Evolutionary conservation across 2,888 invertebrate genomes (phyloP), one percentile per base, ranked within the genome.

Genomic region (Periphyllus acericola): DNA sequence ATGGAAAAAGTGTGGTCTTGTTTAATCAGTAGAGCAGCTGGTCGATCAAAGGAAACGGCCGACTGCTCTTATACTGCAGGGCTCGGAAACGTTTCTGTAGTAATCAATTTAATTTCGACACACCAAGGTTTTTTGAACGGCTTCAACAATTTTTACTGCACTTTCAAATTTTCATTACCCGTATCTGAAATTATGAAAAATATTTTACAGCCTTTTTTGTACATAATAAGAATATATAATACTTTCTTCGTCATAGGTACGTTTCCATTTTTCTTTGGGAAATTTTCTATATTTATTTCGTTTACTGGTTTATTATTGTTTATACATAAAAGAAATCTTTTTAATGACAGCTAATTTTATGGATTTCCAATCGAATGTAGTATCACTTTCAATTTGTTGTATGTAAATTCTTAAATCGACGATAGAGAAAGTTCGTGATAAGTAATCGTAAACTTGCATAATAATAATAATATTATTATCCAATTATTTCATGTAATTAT

Each of bases 11-110:
- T 46, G 87, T 81, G 80, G 80, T 74, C 29, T 87, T 87, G 80
- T 87, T 81, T 81, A 87, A 87, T 87, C 87, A 75, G 81, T 87
- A 34, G n/a, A n/a, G 66, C 87, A 74, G 79, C 86, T 87, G 87
- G 60, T 25, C 60, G 79, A 87, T 87, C 87, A 81, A 86, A 86
- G 72, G 60, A 86, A 79, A 60, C 76, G 76, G 25, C 46, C 85
- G 78, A 46, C 78, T 40, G 55, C 40, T 40, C 25, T 25, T 79
- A 21, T 46, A 40, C n/a, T 17, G 68, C 80, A 66, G 14, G 29
- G 4, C 76, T 25, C n/a, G 19, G 14, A 29, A 40, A 19, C 32
- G 46, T 46, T 46, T 29, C 32, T 71, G 25, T 46, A 71, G 17
- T 40, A 71, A 82, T 82, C 82, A 32, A 82, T 71, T 46, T 46